Conservation (phyloP, 2,888 invertebrate genomes). For the Epirrita christyi region DNA sequence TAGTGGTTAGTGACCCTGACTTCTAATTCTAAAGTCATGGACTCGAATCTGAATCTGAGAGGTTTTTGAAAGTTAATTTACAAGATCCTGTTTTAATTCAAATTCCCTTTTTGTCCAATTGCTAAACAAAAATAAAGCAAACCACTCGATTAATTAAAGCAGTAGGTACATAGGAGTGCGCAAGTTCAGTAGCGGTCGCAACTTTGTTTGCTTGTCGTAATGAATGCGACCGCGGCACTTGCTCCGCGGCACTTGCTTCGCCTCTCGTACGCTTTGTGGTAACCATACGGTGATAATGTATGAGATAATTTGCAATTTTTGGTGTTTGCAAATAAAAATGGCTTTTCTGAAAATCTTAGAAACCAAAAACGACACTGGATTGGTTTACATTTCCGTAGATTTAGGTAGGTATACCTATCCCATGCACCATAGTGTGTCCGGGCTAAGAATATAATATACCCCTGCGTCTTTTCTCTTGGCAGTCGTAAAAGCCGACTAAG, state of each 20-base stretch:
- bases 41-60: no score
- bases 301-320: slow-evolving; percentile 13
- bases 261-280: slow-evolving; percentile 34
- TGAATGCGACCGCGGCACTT: slow-evolving; percentile 54
- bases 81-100: no score
- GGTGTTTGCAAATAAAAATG: not conserved
- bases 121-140: slow-evolving; percentile 34
- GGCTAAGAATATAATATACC: no score
- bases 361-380: not conserved
- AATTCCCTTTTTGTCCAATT: slow-evolving; percentile 15
- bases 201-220: slow-evolving; percentile 59
- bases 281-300: slow-evolving; percentile 2
- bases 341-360: not conserved
- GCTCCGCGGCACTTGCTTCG: slow-evolving; percentile 50
- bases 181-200: slow-evolving; percentile 53
- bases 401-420: not conserved
- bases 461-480: no score
- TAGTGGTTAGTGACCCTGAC: no score
- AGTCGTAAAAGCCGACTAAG: no score
- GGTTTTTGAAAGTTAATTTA: not conserved
- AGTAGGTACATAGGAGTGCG: slow-evolving; percentile 42
- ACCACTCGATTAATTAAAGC: slow-evolving; percentile 40
- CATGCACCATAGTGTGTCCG: no score
- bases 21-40: no score
- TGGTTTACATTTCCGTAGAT: not conserved